Base-by-base conservation (phyloP, 2,888 invertebrate genomes). In the Phortica okadai region DNA sequence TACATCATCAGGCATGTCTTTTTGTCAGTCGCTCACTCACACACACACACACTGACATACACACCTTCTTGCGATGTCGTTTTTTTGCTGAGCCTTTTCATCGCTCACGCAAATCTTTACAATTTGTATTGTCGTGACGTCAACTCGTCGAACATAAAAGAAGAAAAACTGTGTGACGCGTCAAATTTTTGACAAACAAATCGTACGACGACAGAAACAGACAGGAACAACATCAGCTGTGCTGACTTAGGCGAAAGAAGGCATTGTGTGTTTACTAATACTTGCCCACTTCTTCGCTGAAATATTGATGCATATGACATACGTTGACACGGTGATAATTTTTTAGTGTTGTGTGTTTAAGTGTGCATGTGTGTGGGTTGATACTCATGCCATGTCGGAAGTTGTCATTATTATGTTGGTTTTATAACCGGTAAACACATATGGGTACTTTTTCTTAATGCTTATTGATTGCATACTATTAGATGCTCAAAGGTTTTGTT, bases 271-370 rank as follows among this genome's bases (percentile, higher is more conserved):
- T 21, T 16, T 59, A 11, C 56, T 44, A 50, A 45, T 64, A 14
- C 25, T 70, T 45, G 8, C 21, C n/a, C 16, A 16, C 78, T 79
- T 86, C 81, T 80, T 16, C 6, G 25, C 62, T 86, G 83, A 85
- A 86, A 85, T 86, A 87, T 85, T 84, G 88, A 86, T 83, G 83
- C 79, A 82, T 83, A 83, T 85, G 84, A 87, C 86, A 84, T 82
- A 81, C 82, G 84, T 79, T 87, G 84, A 84, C 86, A 82, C 79
- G 79, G 79, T 77, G 79, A 79, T 84, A 79, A 80, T 84, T 77
- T 82, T 82, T 82, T 82, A 82, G 54, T 79, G 76, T 73, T 41
- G 72, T 56, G 54, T 56, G 70, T 11, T 4, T 41, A 3, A 6
- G 50, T 50, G n/a, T 42, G 67, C 0, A 11, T 25, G 25, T 33